Evolutionary conservation across 2,888 invertebrate genomes (phyloP), one percentile per base, ranked within the genome.

Genomic region (Xylota sylvarum): DNA sequence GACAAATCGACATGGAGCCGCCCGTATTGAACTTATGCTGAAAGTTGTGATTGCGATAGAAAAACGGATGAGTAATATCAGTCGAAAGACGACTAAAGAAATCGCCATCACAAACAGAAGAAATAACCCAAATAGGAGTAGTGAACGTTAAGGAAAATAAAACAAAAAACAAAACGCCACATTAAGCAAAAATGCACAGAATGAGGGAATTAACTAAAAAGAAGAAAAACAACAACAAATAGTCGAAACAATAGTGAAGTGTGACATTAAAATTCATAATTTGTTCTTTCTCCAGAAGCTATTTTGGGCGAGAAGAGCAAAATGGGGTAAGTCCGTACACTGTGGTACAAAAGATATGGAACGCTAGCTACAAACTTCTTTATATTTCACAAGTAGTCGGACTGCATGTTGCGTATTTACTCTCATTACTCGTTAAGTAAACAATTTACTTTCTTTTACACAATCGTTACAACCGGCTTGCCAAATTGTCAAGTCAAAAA

Each of bases 231-330:
- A 35, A 14, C 58, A 35, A 43, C 2, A 55, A 50, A 30, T 37
- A 67, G 32, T 37, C 43, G 52, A 56, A 82, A 65, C 56, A 77
- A 70, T 56, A 23, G 60, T 72, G 6, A 7, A 46, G 56, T 65
- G 48, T 64, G 69, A 77, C 65, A 82, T 82, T 82, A 77, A 77
- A 82, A 82, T 82, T 82, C 82, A 77, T 72, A 82, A 82, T 72
- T 77, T 82, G 70, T 60, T 72, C 56, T 43, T 60, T 60, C 48
- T 58, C 52, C 43, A 37, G 65, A 52, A 40, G 52, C 65, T 72
- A 60, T 60, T 83, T 83, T 77, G 65, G 70, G 70, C 5, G 30
- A n/a, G n/a, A 14, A 35, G 43, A 79, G 27, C 19, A 48, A 30
- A 65, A 56, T 48, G 58, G 64, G 69, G 58, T 56, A 69, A 64